A percentile compares a stretch with the other conserved stretches of the same genome.
Conservation (phyloP, 2,888 invertebrate species). For the Leptinotarsa juncta region DNA sequence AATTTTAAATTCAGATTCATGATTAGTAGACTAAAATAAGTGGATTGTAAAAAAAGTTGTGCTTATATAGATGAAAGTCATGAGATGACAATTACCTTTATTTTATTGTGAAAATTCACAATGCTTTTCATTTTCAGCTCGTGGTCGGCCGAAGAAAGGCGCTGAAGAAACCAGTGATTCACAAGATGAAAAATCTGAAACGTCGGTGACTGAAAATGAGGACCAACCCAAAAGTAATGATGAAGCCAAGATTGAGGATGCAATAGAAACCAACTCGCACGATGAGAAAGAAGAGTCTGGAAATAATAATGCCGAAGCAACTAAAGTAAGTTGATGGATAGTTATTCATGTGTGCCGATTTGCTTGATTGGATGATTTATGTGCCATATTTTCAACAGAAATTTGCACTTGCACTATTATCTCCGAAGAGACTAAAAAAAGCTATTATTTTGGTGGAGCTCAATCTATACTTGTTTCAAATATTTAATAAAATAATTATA, state of each 20-base stretch:
- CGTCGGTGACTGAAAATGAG: slow-evolving; percentile 56
- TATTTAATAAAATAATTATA: too few species aligned
- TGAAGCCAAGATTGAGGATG: slow-evolving; percentile 54
- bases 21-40: too few species aligned
- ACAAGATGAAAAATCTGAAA: slow-evolving; percentile 61
- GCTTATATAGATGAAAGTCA: too few species aligned
- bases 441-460: too few species aligned
- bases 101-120: background rate
- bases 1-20: too few species aligned
- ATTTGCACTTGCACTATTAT: too few species aligned
- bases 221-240: slow-evolving; percentile 57
- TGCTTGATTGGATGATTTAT: too few species aligned
- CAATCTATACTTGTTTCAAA: too few species aligned
- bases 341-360: background rate
- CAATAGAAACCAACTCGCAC: slow-evolving; percentile 58
- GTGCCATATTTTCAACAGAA: too few species aligned
- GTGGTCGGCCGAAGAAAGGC: slow-evolving; percentile 60
- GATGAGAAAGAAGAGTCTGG: slow-evolving; percentile 59
- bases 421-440: too few species aligned
- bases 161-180: slow-evolving; percentile 60
- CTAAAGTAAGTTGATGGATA: slow-evolving; percentile 48
- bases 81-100: too few species aligned
- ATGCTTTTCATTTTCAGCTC: slow-evolving; percentile 49
- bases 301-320: slow-evolving; percentile 60
- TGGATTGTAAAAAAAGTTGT: too few species aligned